A percentile compares a stretch with the other conserved stretches of the same genome.
Evolutionary conservation across 2,888 invertebrate genomes (phyloP).

Genomic region (Aphrophora alni): DNA sequence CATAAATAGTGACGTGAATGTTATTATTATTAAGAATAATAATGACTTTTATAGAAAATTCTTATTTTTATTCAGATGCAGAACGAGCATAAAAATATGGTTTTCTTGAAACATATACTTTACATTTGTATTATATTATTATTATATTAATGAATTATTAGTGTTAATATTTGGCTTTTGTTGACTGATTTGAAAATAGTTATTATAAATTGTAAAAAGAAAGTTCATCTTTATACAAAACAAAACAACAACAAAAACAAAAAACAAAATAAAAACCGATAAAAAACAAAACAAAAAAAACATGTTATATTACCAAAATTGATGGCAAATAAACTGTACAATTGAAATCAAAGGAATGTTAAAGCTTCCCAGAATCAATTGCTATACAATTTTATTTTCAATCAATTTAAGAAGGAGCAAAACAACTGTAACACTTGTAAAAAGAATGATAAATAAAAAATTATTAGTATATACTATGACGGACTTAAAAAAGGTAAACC

Average conservation of each 20-base stretch:
- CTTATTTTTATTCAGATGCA: constrained; percentile 4
- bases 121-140: constrained; percentile 31
- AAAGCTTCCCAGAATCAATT: background rate
- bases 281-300: background rate
- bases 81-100: background rate
- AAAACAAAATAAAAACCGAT: background rate
- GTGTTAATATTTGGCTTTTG: constrained; percentile 36
- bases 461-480: constrained; percentile 29
- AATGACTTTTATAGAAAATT: constrained; percentile 6
- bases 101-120: background rate
- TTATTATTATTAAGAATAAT: constrained; percentile 6
- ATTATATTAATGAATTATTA: constrained; percentile 30
- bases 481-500: constrained; percentile 34
- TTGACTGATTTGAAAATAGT: constrained; percentile 34
- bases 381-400: background rate
- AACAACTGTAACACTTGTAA: background rate
- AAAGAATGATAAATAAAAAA: constrained; percentile 24
- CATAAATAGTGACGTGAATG: background rate
- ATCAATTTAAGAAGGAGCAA: background rate
- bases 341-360: background rate
- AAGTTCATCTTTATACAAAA: constrained; percentile 11
- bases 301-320: background rate
- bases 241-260: background rate
- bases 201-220: constrained; percentile 37
- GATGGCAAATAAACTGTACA: background rate